These are phyloP conservation scores for Pentamera pediparva DNA, from an alignment of 53 echinoderm and acorn worm species.

Conservation along the genomic window DNA sequence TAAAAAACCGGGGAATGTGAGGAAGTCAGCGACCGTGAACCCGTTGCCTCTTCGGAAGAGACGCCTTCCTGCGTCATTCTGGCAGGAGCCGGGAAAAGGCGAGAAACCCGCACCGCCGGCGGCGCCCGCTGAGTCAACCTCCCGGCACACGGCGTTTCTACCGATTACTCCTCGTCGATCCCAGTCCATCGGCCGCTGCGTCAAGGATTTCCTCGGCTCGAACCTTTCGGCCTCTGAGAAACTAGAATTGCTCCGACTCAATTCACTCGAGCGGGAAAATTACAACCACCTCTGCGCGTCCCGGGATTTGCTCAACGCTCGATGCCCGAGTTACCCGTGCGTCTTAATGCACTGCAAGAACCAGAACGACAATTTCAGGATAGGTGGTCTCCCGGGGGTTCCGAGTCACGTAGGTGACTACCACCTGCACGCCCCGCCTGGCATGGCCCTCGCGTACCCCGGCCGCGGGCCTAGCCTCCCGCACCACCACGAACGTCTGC, in stretches of 20 bases:
- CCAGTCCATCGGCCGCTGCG: neutral
- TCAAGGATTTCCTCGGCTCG: constrained; percentile 17
- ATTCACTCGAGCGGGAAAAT: constrained; percentile 21
- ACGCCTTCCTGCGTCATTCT: constrained; percentile 90
- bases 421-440: neutral
- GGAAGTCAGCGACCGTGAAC: constrained; percentile 11
- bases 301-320: neutral
- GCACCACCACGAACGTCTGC: neutral
- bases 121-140: neutral
- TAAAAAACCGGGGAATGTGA: neutral
- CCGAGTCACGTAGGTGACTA: constrained; percentile 4
- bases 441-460: neutral
- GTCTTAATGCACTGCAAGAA: constrained; percentile 26
- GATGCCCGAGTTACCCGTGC: constrained; percentile 12
- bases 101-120: constrained; percentile 50
- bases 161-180: constrained; percentile 8
- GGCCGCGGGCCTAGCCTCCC: neutral
- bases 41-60: constrained; percentile 83
- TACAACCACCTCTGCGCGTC: neutral
- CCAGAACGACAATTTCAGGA: neutral
- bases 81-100: constrained; percentile 91
- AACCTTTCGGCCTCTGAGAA: constrained; percentile 29
- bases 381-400: neutral
- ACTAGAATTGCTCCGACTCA: constrained; percentile 15
- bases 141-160: constrained; percentile 17